Percentiles rank a stretch among this genome's conserved stretches.
Evolutionary conservation across 2,113 vertebrate genomes (phyloP).

Genomic region (Lophius piscatorius): DNA sequence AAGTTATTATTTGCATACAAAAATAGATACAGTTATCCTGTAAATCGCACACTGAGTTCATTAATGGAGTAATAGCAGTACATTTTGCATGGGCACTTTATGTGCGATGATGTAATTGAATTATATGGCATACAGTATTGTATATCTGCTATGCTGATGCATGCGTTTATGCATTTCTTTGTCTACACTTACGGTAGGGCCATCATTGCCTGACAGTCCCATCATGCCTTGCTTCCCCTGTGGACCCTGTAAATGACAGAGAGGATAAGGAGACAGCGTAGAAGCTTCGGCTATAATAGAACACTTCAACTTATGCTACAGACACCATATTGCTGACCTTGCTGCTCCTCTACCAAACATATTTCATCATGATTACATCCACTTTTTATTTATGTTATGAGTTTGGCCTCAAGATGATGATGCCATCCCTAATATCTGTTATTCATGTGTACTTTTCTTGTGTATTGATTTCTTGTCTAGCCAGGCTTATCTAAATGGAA

Average conservation of each 20-base stretch:
- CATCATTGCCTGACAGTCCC: conserved; percentile 87
- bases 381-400: conserved; percentile 47
- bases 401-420: conserved; percentile 3
- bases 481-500: conserved; percentile 52
- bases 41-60: neutral
- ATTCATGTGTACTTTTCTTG: conserved; percentile 56
- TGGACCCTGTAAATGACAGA: conserved; percentile 81
- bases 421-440: conserved; percentile 26
- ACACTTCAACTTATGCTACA: neutral
- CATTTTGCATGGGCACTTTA: neutral
- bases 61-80: neutral
- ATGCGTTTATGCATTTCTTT: neutral
- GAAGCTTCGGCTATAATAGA: conserved; percentile 7
- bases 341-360: conserved; percentile 21
- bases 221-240: conserved; percentile 86
- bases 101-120: neutral
- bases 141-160: neutral
- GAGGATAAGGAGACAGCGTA: conserved; percentile 14
- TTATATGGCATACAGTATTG: too few species aligned
- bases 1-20: too few species aligned
- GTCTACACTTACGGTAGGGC: conserved; percentile 84
- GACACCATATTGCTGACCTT: conserved; percentile 14
- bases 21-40: neutral
- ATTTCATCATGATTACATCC: conserved; percentile 25
- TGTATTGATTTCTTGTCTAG: conserved; percentile 76